Evolutionary conservation across 2,888 invertebrate genomes (phyloP).

Genomic region (Metopia argyrocephala): DNA sequence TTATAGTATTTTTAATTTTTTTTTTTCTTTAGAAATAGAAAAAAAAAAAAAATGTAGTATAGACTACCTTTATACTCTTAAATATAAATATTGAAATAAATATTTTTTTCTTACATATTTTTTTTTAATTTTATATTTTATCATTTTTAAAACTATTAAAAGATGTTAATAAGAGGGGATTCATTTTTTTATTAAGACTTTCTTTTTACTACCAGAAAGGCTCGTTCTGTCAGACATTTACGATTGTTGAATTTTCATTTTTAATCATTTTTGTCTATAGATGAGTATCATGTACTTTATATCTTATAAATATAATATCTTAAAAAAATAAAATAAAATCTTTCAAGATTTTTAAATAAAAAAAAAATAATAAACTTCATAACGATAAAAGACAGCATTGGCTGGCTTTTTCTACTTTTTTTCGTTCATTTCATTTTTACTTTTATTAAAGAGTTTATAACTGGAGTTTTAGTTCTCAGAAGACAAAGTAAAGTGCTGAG

Average conservation of each 20-base stretch:
- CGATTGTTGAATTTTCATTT: conserved; percentile 44
- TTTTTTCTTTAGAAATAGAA: not conserved
- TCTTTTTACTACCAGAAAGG: conserved; percentile 23
- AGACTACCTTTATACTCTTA: conserved; percentile 13
- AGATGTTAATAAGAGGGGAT: not conserved
- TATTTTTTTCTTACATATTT: not conserved
- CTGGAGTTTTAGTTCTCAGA: too few relatives aligned
- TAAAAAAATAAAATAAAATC: conserved; percentile 37
- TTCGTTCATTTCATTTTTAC: too few relatives aligned
- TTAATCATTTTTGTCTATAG: conserved; percentile 26
- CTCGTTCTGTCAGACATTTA: conserved; percentile 32
- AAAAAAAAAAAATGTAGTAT: not conserved
- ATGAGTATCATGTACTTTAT: not conserved
- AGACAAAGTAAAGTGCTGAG: too few relatives aligned
- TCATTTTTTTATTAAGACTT: not conserved
- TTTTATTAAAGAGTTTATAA: conserved; percentile 15
- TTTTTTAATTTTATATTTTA: not conserved
- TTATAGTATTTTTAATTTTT: not conserved
- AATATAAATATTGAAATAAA: not conserved
- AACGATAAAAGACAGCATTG: too few relatives aligned
- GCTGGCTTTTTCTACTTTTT: too few relatives aligned
- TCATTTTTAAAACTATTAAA: not conserved
- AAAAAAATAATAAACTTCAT: not conserved
- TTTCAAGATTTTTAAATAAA: too few relatives aligned
- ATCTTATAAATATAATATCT: not conserved